Percentiles rank a stretch among this genome's conserved stretches.
Evolutionary conservation across 2,888 invertebrate species (phyloP).

Genomic region (Aphelenchoides bicaudatus): DNA sequence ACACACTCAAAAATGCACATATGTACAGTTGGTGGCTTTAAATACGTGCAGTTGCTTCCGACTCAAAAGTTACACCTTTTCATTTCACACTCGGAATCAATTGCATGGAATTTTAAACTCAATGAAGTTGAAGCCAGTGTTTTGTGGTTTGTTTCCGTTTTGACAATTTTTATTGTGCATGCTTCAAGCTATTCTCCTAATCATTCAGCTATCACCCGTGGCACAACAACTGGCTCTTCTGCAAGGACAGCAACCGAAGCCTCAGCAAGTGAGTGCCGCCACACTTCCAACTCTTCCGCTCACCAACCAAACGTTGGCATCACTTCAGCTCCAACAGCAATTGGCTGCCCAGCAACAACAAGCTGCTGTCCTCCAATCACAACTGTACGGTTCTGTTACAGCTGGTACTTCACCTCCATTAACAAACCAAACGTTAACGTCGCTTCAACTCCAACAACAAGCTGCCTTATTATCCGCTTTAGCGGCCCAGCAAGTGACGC

Average conservation of each 20-base stretch:
- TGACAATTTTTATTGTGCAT: conserved; percentile 1
- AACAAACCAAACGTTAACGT: too few species aligned
- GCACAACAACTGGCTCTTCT: conserved; percentile 49
- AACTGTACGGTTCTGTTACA: too few species aligned
- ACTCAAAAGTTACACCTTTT: not conserved
- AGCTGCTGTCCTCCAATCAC: not conserved
- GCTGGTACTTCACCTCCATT: not conserved
- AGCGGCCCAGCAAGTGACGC: not conserved
- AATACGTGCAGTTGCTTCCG: not conserved
- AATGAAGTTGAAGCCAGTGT: too few species aligned
- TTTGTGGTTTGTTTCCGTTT: conserved; percentile 9
- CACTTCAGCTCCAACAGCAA: conserved; percentile 17
- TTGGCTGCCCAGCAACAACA: conserved; percentile 14
- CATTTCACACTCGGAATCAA: not conserved
- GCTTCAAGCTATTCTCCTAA: conserved; percentile 11
- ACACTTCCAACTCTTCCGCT: too few species aligned
- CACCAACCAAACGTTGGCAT: not conserved
- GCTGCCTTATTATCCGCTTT: conserved; percentile 12
- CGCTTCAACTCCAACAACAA: conserved; percentile 25
- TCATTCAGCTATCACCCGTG: conserved; percentile 39
- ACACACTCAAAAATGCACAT: too few species aligned
- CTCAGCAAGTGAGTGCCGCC: conserved; percentile 46
- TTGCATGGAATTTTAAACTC: conserved; percentile 5
- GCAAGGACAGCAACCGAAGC: conserved; percentile 42
- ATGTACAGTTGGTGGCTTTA: too few species aligned